These are phyloP conservation scores for Corythornis cristatus DNA, from an alignment of 2,113 vertebrate species.

Conservation along the genomic window DNA sequence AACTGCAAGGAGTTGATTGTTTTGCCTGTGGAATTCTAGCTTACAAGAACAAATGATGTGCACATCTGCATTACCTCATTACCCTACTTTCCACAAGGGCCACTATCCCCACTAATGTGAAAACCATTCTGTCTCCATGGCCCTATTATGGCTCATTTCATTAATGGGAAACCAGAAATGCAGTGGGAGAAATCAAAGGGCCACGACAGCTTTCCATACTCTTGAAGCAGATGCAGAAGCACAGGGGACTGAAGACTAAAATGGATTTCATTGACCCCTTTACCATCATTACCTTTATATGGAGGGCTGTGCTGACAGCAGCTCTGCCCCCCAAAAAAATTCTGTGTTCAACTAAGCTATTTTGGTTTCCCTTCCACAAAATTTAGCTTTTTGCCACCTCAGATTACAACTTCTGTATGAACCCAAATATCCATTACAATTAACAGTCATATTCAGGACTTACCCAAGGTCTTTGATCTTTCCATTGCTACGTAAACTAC, in stretches of 20 bases:
- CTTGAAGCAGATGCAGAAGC: background rate
- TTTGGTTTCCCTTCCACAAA: background rate
- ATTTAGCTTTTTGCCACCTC: background rate
- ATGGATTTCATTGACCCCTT: background rate
- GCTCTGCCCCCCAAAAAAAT: background rate
- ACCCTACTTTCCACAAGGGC: background rate
- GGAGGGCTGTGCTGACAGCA: background rate
- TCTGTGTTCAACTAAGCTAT: background rate
- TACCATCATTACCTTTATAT: background rate
- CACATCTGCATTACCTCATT: background rate
- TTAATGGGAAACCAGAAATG: background rate
- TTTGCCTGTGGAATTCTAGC: background rate
- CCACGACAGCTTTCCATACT: background rate
- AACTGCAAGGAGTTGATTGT: background rate
- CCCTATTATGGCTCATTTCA: background rate
- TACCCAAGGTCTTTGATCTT: conserved; percentile 75
- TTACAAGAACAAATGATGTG: background rate
- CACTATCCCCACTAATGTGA: background rate
- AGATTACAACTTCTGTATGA: background rate
- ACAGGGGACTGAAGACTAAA: background rate
- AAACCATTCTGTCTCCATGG: background rate
- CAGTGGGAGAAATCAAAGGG: background rate
- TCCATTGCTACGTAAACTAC: conserved; percentile 85
- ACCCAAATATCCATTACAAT: background rate
- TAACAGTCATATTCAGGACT: conserved; percentile 13